Conservation (phyloP, 2,113 vertebrate species). For the Cyanoliseus patagonus region DNA sequence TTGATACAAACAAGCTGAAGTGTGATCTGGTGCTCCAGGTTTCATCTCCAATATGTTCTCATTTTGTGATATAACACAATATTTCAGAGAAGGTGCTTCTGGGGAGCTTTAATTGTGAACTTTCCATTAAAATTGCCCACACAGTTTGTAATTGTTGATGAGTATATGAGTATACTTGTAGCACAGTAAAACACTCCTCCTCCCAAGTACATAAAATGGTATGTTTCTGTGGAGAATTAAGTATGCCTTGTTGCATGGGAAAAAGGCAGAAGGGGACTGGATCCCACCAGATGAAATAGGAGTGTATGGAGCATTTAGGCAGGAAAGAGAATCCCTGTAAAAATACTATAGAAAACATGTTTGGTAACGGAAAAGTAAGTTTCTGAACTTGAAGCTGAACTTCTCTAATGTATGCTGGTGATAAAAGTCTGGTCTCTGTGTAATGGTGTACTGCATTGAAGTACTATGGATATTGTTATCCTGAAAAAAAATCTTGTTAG, state of each 20-base stretch:
- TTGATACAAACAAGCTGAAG: background rate
- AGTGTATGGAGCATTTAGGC: background rate
- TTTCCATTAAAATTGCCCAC: background rate
- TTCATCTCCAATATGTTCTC: background rate
- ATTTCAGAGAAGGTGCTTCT: background rate
- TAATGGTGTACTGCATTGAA: background rate
- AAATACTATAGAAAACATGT: background rate
- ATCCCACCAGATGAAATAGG: background rate
- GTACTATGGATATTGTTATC: background rate
- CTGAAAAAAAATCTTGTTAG: background rate
- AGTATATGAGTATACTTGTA: background rate
- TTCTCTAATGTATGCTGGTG: background rate
- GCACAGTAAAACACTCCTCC: background rate
- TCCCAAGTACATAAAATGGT: background rate
- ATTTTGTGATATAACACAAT: background rate
- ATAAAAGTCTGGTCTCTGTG: background rate
- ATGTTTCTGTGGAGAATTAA: background rate
- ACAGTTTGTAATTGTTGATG: background rate
- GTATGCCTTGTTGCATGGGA: background rate
- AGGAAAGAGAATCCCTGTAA: background rate
- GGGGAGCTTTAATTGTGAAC: background rate
- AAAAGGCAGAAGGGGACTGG: background rate
- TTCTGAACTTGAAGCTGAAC: background rate
- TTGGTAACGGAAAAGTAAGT: background rate
- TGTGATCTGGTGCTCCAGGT: background rate